Evolutionary conservation across 2,113 vertebrate species (phyloP), one percentile per base, ranked within the genome.

Genomic region (Alligator mississippiensis): DNA sequence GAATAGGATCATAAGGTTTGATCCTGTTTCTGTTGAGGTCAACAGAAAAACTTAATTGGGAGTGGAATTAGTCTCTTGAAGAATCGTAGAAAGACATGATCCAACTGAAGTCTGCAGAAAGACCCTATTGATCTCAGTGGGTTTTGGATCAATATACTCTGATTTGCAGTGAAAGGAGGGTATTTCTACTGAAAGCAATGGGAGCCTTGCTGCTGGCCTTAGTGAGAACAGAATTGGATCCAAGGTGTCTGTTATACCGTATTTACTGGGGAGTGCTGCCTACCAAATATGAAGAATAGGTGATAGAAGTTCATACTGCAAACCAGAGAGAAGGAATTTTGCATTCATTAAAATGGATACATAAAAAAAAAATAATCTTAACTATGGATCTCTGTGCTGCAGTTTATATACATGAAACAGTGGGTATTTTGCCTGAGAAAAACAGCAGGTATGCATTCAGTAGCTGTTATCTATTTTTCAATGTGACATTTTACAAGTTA

Each of bases 401-500:
- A 74, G 70, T 47, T 83, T 90, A 85, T 83, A 59, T n/a, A 84
- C 70, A 93, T 85, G 83, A 93, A 89, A 75, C 17, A 59, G 38
- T 77, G 47, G 30, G 83, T 38, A 3, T 86, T 94, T 93, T 93
- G 76, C 59, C 64, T 72, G 57, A 81, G 61, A 90, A 94, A 92
- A 82, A 90, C 28, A 77, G 27, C n/a, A 89, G 82, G 66, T 10
- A 15, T 54, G 59, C 54, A 3, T 68, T 94, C 62, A 96, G 97
- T 83, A 96, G 80, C 90, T 89, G 94, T 92, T 92, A 90, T 88
- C 84, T 77, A 88, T 96, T 97, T 97, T 94, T 96, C 93, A 95
- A 38, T 54, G 81, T 92, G 95, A 93, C 94, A 88, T 95, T 97
- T 96, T 96, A 93, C 86, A 94, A 94, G 90, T 92, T 95, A 96